Evolutionary conservation across 1,140 invertebrate genomes (phyloP).

Genomic region (Drosophila trapezifrons): DNA sequence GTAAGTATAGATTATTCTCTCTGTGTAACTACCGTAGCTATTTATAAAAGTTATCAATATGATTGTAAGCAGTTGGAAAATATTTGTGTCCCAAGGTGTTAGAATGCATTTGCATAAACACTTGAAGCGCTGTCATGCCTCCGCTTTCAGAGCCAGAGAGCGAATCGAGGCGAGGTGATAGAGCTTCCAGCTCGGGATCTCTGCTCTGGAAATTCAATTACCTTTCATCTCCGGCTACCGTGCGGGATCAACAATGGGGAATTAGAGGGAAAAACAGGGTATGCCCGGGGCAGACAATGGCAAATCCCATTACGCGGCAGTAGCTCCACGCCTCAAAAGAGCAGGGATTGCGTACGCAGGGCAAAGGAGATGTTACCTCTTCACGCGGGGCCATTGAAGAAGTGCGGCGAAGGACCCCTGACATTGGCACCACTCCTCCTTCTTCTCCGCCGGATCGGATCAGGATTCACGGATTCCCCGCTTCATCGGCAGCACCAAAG

Average conservation of each 20-base stretch:
- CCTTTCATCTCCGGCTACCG: conserved; percentile 43
- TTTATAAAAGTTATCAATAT: conserved; percentile 80
- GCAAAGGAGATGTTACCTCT: conserved; percentile 69
- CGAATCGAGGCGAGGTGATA: conserved; percentile 11
- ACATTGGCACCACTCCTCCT: conserved; percentile 58
- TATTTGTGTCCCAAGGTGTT: conserved; percentile 79
- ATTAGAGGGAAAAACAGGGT: conserved; percentile 19
- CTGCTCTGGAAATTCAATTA: conserved; percentile 39
- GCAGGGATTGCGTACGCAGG: conserved; percentile 32
- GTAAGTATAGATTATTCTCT: conserved; percentile 1
- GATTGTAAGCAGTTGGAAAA: conserved; percentile 76
- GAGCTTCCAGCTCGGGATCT: background rate
- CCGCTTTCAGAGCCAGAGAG: conserved; percentile 41
- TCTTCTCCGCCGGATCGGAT: conserved; percentile 5
- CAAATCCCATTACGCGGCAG: conserved; percentile 75
- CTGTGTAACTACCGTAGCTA: conserved; percentile 29
- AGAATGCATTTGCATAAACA: conserved; percentile 84
- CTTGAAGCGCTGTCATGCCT: conserved; percentile 75
- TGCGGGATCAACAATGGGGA: conserved; percentile 22
- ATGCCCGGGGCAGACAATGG: conserved; percentile 43
- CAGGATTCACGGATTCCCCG: conserved; percentile 29
- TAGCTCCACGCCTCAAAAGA: conserved; percentile 80
- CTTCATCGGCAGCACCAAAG: conserved; percentile 55
- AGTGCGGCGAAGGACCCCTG: conserved; percentile 70
- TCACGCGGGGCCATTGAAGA: conserved; percentile 80